Conservation (phyloP, 2,797 vertebrate species). For the Lophius americanus region DNA sequence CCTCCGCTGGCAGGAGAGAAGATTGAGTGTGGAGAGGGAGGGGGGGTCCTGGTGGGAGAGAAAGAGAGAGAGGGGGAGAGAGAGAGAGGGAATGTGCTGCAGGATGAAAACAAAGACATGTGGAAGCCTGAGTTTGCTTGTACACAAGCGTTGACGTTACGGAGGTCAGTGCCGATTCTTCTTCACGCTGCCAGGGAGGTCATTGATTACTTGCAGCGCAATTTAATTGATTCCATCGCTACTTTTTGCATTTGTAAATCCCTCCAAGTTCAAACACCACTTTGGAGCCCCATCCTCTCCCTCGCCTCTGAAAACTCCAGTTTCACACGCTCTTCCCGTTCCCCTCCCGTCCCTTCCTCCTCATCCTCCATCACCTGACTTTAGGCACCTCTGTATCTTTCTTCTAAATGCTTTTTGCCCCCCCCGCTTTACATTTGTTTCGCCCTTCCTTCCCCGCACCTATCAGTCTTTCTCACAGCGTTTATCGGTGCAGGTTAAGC, state of each 20-base stretch:
- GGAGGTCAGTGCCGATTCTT: conserved; percentile 68
- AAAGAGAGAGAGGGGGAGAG: conserved; percentile 37
- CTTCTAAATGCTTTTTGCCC: conserved; percentile 47
- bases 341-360: conserved; percentile 27
- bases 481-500: conserved; percentile 69
- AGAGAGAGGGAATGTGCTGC: conserved; percentile 40
- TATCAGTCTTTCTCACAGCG: conserved; percentile 35
- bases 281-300: conserved; percentile 51
- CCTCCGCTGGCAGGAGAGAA: conserved; percentile 61
- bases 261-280: conserved; percentile 63
- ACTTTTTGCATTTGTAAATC: conserved; percentile 66
- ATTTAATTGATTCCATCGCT: conserved; percentile 75
- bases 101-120: conserved; percentile 48
- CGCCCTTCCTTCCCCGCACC: conserved; percentile 34
- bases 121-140: conserved; percentile 38
- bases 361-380: conserved; percentile 36
- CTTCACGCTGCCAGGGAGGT: conserved; percentile 54
- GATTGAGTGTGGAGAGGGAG: conserved; percentile 38
- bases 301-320: conserved; percentile 39
- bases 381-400: conserved; percentile 38
- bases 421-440: conserved; percentile 48
- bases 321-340: conserved; percentile 69
- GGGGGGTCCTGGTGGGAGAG: conserved; percentile 27
- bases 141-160: conserved; percentile 23
- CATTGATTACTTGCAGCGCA: conserved; percentile 74